Evolutionary conservation across 2,797 vertebrate species (phyloP), one percentile per base, ranked within the genome.

Genomic region (Protosalanx chinensis): DNA sequence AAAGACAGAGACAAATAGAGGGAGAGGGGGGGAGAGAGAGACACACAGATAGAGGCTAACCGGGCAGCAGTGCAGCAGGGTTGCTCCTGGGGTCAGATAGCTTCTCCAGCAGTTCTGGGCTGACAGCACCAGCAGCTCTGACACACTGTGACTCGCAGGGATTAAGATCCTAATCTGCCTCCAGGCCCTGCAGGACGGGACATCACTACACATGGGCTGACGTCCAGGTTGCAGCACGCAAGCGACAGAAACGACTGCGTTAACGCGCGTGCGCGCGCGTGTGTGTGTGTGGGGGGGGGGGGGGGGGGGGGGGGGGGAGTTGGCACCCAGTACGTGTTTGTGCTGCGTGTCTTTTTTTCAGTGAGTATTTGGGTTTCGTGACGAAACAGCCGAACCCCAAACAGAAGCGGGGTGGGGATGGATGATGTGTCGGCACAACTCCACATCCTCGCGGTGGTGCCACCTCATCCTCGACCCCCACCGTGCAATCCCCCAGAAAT

Each of bases 401-500:
- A 41, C 10, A 8, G 37, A 41, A 8, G 10, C 7, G 37, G 37
- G 37, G 5, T 7, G 37, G 37, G 8, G 8, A 41, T 41, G 37
- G 37, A 2, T 41, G 37, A 6, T 41, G 37, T 41, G 10, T 41
- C 51, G 51, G 13, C 51, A 53, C 7, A 51, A 10, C 1, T 1
- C 74, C 58, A 56, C 20, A 12, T n/a, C 57, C 73, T 80, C 74
- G 64, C 78, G 77, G 71, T 67, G 60, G n/a, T n/a, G n/a, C 72
- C 64, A 67, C 65, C 70, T 69, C 76, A 70, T 60, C 71, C 46
- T 64, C 84, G 76, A 84, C 74, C 76, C 84, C n/a, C n/a, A 73
- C 76, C n/a, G 51, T 71, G 73, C 30, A 83, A 84, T 80, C 85
- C 88, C 82, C 37, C n/a, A n/a, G n/a, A 86, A 81, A 87, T 80